These are phyloP conservation scores for Cygnus olor DNA, from an alignment of 2,797 vertebrate genomes.

Conservation along the genomic window DNA sequence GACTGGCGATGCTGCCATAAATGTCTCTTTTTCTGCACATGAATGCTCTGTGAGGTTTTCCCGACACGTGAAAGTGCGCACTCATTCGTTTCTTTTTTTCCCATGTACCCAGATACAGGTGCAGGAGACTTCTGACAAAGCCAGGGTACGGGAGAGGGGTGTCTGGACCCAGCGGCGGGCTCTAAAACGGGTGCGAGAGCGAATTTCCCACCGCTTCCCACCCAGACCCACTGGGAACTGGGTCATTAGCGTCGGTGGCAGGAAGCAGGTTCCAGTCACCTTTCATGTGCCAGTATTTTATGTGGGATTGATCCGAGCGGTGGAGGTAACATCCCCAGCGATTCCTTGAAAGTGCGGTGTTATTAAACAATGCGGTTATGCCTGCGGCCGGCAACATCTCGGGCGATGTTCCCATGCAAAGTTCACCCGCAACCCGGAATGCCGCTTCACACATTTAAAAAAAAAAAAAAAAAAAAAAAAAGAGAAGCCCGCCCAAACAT, in stretches of 20 bases:
- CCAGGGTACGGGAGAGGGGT: background rate
- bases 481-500: background rate
- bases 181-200: background rate
- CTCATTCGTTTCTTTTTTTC: background rate
- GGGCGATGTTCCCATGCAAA: background rate
- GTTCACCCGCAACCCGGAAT: background rate
- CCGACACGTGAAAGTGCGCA: background rate
- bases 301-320: background rate
- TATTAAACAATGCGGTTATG: background rate
- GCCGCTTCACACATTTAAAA: background rate
- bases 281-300: background rate
- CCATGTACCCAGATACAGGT: constrained; percentile 31
- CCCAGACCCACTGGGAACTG: background rate
- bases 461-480: background rate
- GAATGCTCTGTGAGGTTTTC: background rate
- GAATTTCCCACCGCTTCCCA: background rate
- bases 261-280: background rate
- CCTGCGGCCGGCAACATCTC: background rate
- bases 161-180: background rate
- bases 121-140: constrained; percentile 12
- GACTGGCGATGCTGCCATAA: background rate
- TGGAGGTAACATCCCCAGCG: background rate
- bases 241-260: background rate
- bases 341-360: background rate
- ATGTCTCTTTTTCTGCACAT: background rate